Evolutionary conservation across 2,797 vertebrate species (phyloP), one percentile per base, ranked within the genome.

Genomic region (Acrossocheilus wenchowensis): DNA sequence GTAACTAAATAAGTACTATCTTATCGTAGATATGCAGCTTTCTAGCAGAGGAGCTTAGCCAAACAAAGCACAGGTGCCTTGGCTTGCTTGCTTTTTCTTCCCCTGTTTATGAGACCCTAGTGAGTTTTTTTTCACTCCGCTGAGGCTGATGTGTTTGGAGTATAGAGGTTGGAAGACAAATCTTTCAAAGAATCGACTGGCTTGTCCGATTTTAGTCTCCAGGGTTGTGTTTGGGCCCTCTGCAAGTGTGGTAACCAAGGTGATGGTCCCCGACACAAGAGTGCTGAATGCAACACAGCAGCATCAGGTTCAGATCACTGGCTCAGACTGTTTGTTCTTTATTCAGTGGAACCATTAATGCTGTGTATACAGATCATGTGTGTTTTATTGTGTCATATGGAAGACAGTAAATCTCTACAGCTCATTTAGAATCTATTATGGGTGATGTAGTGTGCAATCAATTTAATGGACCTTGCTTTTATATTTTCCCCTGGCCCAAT

Each of bases 31-130:
- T n/a, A 19, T 36, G 43, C 69, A 80, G 72, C 19, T 52, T 71
- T 86, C 66, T 88, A 66, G 36, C 43, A 69, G 26, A 57, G n/a
- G 21, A 81, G 39, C 50, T 64, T 30, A 82, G 34, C 72, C 45
- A 87, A 88, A 82, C 78, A 82, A 72, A 89, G 84, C 81, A 78
- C 87, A 87, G 89, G 86, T 89, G 89, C 39, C 50, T 87, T 73
- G 84, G 72, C 82, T 62, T 30, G 6, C 81, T 66, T 45, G 66
- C 26, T 69, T 66, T 82, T 50, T 81, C 45, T 81, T 74, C 36
- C 78, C 36, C 52, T 50, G 30, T 83, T 87, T 79, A 86, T 30
- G 43, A 84, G 79, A 34, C 83, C 45, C 30, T 39, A 43, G 52
- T 88, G 43, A 60, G 69, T 72, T 81, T 87, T 69, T 69, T 75